phyloP scores from a whole-genome alignment of 2,797 vertebrate genomes.

The Tokudaia muenninki region DNA sequence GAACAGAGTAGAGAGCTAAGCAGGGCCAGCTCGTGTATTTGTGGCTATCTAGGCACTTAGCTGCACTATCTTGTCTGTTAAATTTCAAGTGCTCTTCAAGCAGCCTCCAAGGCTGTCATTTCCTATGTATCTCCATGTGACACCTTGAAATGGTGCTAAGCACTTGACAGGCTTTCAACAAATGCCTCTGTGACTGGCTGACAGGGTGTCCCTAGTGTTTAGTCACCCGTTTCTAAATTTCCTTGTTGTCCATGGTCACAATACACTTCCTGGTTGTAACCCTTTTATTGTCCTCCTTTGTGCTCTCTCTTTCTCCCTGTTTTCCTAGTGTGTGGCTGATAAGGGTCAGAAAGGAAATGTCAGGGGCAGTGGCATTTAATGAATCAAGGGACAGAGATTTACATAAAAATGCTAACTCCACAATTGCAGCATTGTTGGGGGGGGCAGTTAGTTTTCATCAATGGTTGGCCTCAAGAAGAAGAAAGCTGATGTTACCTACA shows the following conservation, averaged over 20 bases:
- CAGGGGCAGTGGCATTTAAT: conserved; percentile 70
- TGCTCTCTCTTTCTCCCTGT: conserved; percentile 61
- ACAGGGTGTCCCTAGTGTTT: conserved; percentile 66
- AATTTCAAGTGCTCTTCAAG: conserved; percentile 39
- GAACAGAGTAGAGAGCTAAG: conserved; percentile 42
- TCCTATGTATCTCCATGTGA: conserved; percentile 59
- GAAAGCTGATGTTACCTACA: not conserved
- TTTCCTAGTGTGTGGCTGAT: conserved; percentile 66
- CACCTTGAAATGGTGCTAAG: conserved; percentile 74
- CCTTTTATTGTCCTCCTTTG: conserved; percentile 68
- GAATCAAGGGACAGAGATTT: conserved; percentile 78
- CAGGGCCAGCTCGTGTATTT: not conserved
- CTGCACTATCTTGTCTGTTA: conserved; percentile 39
- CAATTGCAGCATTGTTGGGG: conserved; percentile 43
- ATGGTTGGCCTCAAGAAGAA: conserved; percentile 35
- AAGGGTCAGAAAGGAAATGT: conserved; percentile 79
- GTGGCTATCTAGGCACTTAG: conserved; percentile 17
- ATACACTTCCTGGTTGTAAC: conserved; percentile 67
- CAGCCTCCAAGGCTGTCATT: conserved; percentile 52
- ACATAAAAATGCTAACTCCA: conserved; percentile 78
- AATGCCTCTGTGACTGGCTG: conserved; percentile 59
- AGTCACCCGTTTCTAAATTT: conserved; percentile 78
- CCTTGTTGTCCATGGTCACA: conserved; percentile 73
- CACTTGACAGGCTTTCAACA: conserved; percentile 70
- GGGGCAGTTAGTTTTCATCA: conserved; percentile 40